Percentiles rank a stretch among this genome's conserved stretches.
These are phyloP conservation scores for Itoplectis maculator DNA, from an alignment of 2,888 invertebrate species.

Conservation along the genomic window DNA sequence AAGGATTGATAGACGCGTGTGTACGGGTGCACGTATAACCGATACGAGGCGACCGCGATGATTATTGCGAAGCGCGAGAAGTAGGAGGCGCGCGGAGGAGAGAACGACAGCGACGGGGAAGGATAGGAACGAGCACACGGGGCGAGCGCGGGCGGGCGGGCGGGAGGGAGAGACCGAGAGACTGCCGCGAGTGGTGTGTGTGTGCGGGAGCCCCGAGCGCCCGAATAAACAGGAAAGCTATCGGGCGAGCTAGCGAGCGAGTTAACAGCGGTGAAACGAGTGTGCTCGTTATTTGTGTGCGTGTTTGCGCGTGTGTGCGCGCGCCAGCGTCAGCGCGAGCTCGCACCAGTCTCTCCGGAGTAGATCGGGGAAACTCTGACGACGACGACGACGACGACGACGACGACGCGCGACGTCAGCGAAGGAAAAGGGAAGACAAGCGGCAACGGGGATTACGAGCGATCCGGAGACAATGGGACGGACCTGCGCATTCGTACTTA, in stretches of 20 bases:
- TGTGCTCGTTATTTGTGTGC: not conserved
- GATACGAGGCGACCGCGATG: slow-evolving; percentile 6
- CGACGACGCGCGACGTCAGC: not conserved
- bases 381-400: no score
- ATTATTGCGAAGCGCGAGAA: not conserved
- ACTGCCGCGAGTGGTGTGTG: not conserved
- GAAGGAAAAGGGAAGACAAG: not conserved
- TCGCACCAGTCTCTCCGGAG: not conserved
- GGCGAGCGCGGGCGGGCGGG: not conserved
- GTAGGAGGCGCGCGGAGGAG: not conserved
- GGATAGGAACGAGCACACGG: not conserved
- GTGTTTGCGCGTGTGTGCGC: no score
- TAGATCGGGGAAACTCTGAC: not conserved
- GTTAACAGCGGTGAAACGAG: slow-evolving; percentile 5
- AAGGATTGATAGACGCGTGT: not conserved
- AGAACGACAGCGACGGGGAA: not conserved
- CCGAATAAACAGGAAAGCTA: slow-evolving; percentile 36
- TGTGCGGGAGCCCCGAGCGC: not conserved
- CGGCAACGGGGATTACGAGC: not conserved
- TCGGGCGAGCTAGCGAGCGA: not conserved
- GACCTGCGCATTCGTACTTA: slow-evolving; percentile 36
- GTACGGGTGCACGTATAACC: not conserved
- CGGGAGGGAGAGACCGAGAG: not conserved
- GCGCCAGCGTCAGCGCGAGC: no score
- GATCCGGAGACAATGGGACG: slow-evolving; percentile 1